Conservation (phyloP, 23 tunicate species). For the Trididemnum nubilum region DNA sequence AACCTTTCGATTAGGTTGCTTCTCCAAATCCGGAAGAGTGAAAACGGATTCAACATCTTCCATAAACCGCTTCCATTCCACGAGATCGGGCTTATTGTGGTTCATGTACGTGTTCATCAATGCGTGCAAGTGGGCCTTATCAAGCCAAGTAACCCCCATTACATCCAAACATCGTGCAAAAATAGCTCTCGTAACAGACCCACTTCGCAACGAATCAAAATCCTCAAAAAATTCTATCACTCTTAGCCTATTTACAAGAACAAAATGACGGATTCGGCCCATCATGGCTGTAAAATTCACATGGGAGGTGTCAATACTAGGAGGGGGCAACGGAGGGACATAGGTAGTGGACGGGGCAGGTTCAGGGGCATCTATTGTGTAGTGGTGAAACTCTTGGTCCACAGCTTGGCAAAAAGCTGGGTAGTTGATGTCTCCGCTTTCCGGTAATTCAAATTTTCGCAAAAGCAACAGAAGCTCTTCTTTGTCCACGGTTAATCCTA, state of each 20-base stretch:
- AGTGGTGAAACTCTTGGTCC: slow-evolving; percentile 84
- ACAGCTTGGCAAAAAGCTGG: slow-evolving; percentile 95
- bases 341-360: slow-evolving; percentile 55
- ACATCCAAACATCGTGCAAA: slow-evolving; percentile 68
- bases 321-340: slow-evolving; percentile 57
- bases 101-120: slow-evolving; percentile 47
- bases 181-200: slow-evolving; percentile 61
- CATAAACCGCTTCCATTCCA: slow-evolving; percentile 53
- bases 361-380: slow-evolving; percentile 68
- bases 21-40: slow-evolving; percentile 76
- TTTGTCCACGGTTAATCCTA: slow-evolving; percentile 48
- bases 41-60: slow-evolving; percentile 75
- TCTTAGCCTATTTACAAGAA: slow-evolving; percentile 61
- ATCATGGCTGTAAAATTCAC: slow-evolving; percentile 62
- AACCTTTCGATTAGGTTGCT: slow-evolving; percentile 59
- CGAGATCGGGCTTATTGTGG: slow-evolving; percentile 66
- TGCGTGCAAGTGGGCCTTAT: slow-evolving; percentile 53
- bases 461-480: slow-evolving; percentile 64
- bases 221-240: slow-evolving; percentile 82
- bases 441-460: slow-evolving; percentile 82
- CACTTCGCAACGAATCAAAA: slow-evolving; percentile 79
- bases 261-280: slow-evolving; percentile 68
- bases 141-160: slow-evolving; percentile 80
- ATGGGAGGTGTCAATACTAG: slow-evolving; percentile 53
- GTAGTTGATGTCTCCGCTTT: slow-evolving; percentile 84